These are phyloP conservation scores for Homarus gammarus DNA, from an alignment of 2,888 invertebrate species.

Conservation along the genomic window DNA sequence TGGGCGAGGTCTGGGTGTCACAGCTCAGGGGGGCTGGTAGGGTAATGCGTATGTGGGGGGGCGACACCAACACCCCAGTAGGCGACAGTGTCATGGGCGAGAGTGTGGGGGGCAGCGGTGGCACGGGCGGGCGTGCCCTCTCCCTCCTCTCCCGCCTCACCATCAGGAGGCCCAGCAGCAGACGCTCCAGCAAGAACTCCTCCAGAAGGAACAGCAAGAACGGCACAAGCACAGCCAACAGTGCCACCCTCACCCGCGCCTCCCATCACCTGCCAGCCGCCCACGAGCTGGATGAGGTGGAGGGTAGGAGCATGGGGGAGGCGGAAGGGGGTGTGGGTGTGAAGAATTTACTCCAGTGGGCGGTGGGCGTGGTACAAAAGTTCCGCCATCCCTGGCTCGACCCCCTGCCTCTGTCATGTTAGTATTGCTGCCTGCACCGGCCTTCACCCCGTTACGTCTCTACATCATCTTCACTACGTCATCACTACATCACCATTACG, in stretches of 20 bases:
- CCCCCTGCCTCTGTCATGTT: conserved; percentile 45
- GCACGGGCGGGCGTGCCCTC: conserved; percentile 40
- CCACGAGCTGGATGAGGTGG: conserved; percentile 40
- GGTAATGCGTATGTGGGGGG: conserved; percentile 40
- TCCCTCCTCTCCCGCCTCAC: conserved; percentile 59
- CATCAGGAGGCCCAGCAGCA: conserved; percentile 47
- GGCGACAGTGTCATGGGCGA: conserved; percentile 21
- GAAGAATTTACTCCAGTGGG: conserved; percentile 57
- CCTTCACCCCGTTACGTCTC: no score
- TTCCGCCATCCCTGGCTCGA: conserved; percentile 55
- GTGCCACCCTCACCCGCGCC: conserved; percentile 3
- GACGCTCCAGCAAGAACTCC: conserved; percentile 41
- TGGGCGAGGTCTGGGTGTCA: no score
- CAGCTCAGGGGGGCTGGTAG: no score
- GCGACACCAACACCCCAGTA: conserved; percentile 12
- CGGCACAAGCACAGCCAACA: neutral
- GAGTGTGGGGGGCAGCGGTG: neutral
- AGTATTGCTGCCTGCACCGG: no score
- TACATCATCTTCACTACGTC: no score
- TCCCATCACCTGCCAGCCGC: conserved; percentile 31
- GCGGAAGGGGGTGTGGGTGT: conserved; percentile 46
- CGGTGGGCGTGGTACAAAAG: conserved; percentile 50
- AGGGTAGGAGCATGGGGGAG: neutral
- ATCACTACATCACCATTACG: no score
- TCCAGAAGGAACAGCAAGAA: conserved; percentile 53